Evolutionary conservation across 2,888 invertebrate species (phyloP), one percentile per base, ranked within the genome.

Genomic region (Monoplex corrugatus): DNA sequence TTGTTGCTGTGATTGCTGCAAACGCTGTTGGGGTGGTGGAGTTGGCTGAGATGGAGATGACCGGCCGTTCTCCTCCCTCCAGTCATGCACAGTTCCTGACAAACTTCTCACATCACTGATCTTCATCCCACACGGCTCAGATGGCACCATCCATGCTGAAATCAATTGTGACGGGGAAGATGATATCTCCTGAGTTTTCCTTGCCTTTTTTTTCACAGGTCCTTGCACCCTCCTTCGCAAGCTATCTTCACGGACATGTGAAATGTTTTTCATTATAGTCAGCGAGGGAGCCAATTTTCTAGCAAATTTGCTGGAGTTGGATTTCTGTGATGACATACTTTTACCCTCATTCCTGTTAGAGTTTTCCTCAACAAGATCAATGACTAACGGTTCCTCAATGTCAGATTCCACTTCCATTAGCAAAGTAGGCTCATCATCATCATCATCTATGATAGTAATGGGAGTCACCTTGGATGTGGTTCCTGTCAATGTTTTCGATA

Each of bases 351-450:
- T 84, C 50, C 23, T 45, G 57, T 87, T 63, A 32, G 40, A 50
- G 82, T 89, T 86, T 3, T 89, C 88, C 5, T 89, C 89, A 32
- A 90, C 90, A n/a, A 89, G 86, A 43, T 92, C 91, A 32, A 91
- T 91, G 35, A 91, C 88, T 32, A 91, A 78, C n/a, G 90, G 87
- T 16, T 92, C 92, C 19, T 92, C 92, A 75, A 87, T 87, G n/a
- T 91, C 91, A 1, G 89, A 87, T 28, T 92, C 92, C 1, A 92
- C 92, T 83, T 91, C 92, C 91, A 91, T 92, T 57, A 92, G 82
- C 38, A 92, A 87, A 83, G 87, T 57, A 1, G 90, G 86, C 57
- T 91, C 90, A 16, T 85, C 72, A 13, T 87, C 89, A 68, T 85
- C 84, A 32, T 57, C 84, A 32, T 75, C 75, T n/a, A 63, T 19